Percentiles rank a stretch among this genome's conserved stretches.
Conservation (phyloP, 2,113 vertebrate genomes). For the Zonotrichia leucophrys region DNA sequence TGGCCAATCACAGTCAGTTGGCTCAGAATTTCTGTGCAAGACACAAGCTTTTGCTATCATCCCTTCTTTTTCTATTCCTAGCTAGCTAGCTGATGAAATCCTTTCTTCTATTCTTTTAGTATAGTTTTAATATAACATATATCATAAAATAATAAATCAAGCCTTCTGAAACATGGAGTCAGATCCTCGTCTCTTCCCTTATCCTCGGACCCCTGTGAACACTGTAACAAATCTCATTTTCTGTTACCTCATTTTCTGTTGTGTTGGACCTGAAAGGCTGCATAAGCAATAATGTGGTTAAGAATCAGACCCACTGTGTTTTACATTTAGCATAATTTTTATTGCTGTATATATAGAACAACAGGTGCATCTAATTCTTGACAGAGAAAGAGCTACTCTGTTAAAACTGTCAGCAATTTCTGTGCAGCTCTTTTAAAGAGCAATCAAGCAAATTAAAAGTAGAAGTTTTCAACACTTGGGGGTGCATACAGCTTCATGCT, state of each 20-base stretch:
- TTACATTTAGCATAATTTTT: not conserved
- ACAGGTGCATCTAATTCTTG: not conserved
- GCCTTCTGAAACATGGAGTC: too few relatives aligned
- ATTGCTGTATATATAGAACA: not conserved
- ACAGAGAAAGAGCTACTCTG: not conserved
- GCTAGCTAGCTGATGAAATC: too few relatives aligned
- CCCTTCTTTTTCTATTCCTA: too few relatives aligned
- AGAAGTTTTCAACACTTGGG: not conserved
- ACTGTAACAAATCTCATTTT: not conserved
- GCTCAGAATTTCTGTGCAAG: too few relatives aligned
- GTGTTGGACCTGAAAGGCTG: not conserved
- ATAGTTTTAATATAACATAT: too few relatives aligned
- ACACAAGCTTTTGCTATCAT: too few relatives aligned
- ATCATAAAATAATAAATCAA: too few relatives aligned
- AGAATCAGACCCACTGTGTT: not conserved
- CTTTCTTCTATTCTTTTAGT: too few relatives aligned
- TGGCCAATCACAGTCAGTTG: too few relatives aligned
- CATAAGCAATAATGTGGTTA: not conserved
- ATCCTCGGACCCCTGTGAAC: too few relatives aligned
- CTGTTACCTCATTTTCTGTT: not conserved
- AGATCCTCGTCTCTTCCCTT: too few relatives aligned
- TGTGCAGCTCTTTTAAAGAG: not conserved
- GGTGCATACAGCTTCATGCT: not conserved
- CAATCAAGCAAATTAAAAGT: not conserved
- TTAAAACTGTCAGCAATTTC: not conserved